Percentiles rank a stretch among this genome's conserved stretches.
phyloP scores from a whole-genome alignment of 1,140 invertebrate genomes.

The Cataglyphis hispanica region DNA sequence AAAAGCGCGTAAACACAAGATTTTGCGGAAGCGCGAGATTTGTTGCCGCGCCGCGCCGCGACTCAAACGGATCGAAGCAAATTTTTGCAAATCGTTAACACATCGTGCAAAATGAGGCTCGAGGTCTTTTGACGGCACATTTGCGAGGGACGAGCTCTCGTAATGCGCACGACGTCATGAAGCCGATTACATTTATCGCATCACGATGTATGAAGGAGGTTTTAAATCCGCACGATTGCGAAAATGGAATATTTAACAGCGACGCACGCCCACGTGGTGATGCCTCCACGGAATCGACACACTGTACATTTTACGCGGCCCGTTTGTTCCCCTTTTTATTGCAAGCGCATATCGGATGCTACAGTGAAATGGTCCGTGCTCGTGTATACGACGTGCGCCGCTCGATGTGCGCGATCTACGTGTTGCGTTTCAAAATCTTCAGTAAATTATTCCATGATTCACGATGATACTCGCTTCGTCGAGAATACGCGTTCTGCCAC shows the following conservation, averaged over 20 bases:
- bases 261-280: constrained; percentile 37
- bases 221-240: constrained; percentile 52
- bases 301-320: constrained; percentile 53
- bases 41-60: neutral
- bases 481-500: neutral
- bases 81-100: constrained; percentile 44
- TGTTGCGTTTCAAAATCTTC: constrained; percentile 14
- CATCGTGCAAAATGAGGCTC: neutral
- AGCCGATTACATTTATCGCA: constrained; percentile 15
- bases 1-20: neutral
- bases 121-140: constrained; percentile 55
- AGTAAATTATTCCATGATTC: constrained; percentile 28
- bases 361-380: constrained; percentile 62
- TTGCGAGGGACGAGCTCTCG: constrained; percentile 35
- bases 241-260: constrained; percentile 66
- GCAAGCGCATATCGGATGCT: constrained; percentile 62
- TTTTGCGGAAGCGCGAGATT: neutral
- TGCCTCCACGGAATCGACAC: constrained; percentile 42
- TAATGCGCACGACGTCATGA: constrained; percentile 1
- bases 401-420: neutral
- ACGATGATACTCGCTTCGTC: neutral
- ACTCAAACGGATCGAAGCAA: neutral
- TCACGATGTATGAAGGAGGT: constrained; percentile 48
- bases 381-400: neutral
- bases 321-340: constrained; percentile 72